Conservation (phyloP, 2,888 invertebrate species). For the Apodemia mormo region DNA sequence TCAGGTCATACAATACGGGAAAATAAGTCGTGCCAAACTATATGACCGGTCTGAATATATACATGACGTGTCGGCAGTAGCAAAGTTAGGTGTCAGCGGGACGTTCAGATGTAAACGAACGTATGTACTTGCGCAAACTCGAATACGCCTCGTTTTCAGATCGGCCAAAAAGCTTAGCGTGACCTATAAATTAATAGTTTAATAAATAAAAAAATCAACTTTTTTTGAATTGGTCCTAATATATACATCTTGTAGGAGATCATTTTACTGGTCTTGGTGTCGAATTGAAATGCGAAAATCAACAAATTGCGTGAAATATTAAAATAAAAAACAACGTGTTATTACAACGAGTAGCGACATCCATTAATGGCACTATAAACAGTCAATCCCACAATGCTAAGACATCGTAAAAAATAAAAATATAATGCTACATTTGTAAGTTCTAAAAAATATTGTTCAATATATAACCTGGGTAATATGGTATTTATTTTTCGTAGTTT, state of each 20-base stretch:
- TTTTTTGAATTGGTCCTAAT: constrained; percentile 5
- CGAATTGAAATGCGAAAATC: constrained; percentile 2
- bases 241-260: constrained; percentile 14
- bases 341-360: constrained; percentile 11
- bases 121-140: constrained; percentile 20
- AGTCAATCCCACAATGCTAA: constrained; percentile 34
- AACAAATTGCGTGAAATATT: constrained; percentile 15
- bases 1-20: constrained; percentile 13
- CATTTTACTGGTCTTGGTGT: constrained; percentile 12
- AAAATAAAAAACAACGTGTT: constrained; percentile 7
- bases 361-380: constrained; percentile 39
- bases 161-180: constrained; percentile 17
- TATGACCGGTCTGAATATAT: constrained; percentile 16
- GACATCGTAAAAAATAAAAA: not conserved
- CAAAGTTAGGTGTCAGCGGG: constrained; percentile 4
- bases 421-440: too few relatives aligned
- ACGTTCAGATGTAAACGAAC: constrained; percentile 4
- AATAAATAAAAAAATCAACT: constrained; percentile 6
- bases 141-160: constrained; percentile 20
- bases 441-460: too few relatives aligned
- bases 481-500: too few relatives aligned
- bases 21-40: constrained; percentile 15
- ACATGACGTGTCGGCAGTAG: constrained; percentile 6
- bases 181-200: constrained; percentile 15
- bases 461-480: too few relatives aligned